phyloP scores from a whole-genome alignment of 2,797 vertebrate genomes.

The Rhabdophis nuchalis region DNA sequence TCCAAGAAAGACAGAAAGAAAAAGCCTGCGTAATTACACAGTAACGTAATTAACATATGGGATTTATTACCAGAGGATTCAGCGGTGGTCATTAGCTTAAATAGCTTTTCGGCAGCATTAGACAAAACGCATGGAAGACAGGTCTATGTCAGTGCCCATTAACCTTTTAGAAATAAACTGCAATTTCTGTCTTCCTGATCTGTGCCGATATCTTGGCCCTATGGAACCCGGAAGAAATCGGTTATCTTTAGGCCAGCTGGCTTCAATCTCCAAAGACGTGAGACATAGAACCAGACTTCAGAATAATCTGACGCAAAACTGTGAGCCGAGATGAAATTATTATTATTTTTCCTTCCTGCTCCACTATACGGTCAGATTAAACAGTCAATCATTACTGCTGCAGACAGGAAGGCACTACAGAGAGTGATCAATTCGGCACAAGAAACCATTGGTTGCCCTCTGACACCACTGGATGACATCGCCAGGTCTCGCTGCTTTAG shows the following conservation, averaged over 20 bases:
- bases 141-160: not conserved
- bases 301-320: no score
- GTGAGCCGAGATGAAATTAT: not conserved
- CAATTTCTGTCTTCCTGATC: not conserved
- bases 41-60: not conserved
- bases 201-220: not conserved
- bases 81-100: not conserved
- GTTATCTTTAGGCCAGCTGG: not conserved
- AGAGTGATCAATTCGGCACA: no score
- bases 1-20: not conserved
- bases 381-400: not conserved
- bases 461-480: no score
- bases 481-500: no score
- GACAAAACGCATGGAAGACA: not conserved
- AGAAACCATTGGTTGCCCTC: no score
- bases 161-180: not conserved
- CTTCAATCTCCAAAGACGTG: not conserved
- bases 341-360: not conserved
- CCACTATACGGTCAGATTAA: not conserved
- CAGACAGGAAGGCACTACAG: no score
- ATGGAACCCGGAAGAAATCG: not conserved
- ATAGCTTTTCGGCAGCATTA: slow-evolving; percentile 5
- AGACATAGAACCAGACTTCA: not conserved
- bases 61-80: not conserved
- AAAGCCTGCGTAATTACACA: not conserved